These are phyloP conservation scores for Aegotheles bennettii DNA, from an alignment of 2,113 vertebrate species.

Conservation along the genomic window DNA sequence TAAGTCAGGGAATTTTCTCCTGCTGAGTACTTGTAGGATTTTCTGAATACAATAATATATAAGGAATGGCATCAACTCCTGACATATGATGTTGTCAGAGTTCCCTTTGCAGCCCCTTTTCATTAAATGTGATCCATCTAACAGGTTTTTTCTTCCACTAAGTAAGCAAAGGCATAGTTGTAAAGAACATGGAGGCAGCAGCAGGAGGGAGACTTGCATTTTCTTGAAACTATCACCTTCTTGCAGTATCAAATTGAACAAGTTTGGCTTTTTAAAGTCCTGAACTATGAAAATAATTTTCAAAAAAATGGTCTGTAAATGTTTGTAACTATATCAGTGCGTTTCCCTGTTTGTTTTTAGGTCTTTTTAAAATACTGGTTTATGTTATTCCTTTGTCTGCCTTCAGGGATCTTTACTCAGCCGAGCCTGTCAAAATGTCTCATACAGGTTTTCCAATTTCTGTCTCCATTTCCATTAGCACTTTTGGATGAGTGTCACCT, in stretches of 20 bases:
- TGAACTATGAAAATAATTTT: neutral
- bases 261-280: neutral
- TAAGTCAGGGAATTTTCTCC: constrained; percentile 54
- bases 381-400: neutral
- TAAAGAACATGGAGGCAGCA: neutral
- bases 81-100: neutral
- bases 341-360: neutral
- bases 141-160: neutral
- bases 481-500: constrained; percentile 52
- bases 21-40: neutral
- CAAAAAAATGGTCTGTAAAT: neutral
- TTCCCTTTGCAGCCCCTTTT: constrained; percentile 22
- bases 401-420: neutral
- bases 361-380: neutral
- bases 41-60: constrained; percentile 26
- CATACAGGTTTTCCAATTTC: constrained; percentile 48
- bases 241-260: neutral
- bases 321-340: neutral
- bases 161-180: neutral
- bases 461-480: constrained; percentile 51
- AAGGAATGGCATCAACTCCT: neutral
- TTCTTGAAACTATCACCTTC: neutral
- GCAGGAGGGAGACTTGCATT: neutral
- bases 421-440: constrained; percentile 46
- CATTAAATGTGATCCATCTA: constrained; percentile 19